Evolutionary conservation across 2,113 vertebrate species (phyloP).

Genomic region (Sclerurus mexicanus): DNA sequence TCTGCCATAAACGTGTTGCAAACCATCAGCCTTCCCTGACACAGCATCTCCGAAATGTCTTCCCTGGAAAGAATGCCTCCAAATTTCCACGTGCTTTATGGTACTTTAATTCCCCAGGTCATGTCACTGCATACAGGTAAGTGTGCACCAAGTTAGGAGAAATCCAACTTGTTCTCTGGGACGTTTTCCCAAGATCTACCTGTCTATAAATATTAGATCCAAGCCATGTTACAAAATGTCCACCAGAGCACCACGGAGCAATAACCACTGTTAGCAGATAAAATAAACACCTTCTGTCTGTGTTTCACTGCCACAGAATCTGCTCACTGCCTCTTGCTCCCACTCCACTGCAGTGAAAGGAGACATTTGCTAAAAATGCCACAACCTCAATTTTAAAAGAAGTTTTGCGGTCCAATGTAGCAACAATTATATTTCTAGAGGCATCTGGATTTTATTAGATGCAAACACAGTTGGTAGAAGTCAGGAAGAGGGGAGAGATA

Average conservation of each 20-base stretch:
- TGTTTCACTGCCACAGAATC: background rate
- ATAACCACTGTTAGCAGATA: background rate
- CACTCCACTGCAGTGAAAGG: background rate
- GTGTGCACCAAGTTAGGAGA: background rate
- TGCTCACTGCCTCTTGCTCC: background rate
- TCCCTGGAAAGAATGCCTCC: background rate
- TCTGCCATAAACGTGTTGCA: background rate
- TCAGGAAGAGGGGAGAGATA: background rate
- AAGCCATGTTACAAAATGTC: background rate
- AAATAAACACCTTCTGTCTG: background rate
- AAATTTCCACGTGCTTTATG: background rate
- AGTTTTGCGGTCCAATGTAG: background rate
- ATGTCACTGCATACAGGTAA: background rate
- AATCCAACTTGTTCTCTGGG: background rate
- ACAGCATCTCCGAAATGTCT: background rate
- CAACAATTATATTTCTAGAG: background rate
- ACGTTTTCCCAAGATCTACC: background rate
- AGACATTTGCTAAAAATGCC: background rate
- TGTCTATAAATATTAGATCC: background rate
- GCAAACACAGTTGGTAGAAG: background rate
- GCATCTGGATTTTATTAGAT: slow-evolving; percentile 47
- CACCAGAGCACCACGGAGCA: background rate
- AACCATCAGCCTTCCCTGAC: background rate
- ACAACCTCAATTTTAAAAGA: background rate
- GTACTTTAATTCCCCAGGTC: background rate